Evolutionary conservation across 2,888 invertebrate species (phyloP), one percentile per base, ranked within the genome.

Genomic region (Hirtodrosophila trivittata): DNA sequence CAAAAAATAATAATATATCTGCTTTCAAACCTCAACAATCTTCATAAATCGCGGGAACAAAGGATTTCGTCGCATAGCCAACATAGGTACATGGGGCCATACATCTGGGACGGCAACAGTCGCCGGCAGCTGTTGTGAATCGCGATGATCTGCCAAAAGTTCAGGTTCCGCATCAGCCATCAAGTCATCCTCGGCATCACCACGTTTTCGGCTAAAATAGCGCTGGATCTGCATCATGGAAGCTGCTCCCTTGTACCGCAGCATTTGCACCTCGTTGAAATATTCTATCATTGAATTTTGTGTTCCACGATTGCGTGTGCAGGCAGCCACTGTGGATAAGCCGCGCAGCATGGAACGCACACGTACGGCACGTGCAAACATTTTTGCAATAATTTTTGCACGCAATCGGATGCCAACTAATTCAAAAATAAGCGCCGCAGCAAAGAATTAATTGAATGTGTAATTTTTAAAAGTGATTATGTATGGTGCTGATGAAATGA

Each of bases 41-140:
- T 99, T 99, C 77, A 99, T 98, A 91, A 99, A 99, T 77, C 97
- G 94, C 13, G 99, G 99, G 92, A 99, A 99, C 1, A 99, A 96
- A 3, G 99, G 98, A 92, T 98, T 97, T 76, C 98, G 94, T 86
- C 93, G 95, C 69, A 99, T 96, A 0, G 98, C 97, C 75, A 99
- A 95, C 6, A 99, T 94, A 1, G 99, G 99, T 13, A 99, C 95
- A 89, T 96, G 95, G 0, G 99, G 99, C 96, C 98, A 98, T 7
- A 96, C 95, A 90, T 98, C 98, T 0, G 99, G 99, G 21, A 99
- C 96, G 10, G 96, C 95, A 41, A 98, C 95, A 0, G 97, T 95
- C 0, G 97, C 97, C 42, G 97, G 96, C 66, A 97, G 69, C 30
- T 89, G 75, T 26, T 89, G 89, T 1, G 86, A 51, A 39, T 89